phyloP scores from a whole-genome alignment of 1,140 invertebrate genomes.

The Euwallacea similis region DNA sequence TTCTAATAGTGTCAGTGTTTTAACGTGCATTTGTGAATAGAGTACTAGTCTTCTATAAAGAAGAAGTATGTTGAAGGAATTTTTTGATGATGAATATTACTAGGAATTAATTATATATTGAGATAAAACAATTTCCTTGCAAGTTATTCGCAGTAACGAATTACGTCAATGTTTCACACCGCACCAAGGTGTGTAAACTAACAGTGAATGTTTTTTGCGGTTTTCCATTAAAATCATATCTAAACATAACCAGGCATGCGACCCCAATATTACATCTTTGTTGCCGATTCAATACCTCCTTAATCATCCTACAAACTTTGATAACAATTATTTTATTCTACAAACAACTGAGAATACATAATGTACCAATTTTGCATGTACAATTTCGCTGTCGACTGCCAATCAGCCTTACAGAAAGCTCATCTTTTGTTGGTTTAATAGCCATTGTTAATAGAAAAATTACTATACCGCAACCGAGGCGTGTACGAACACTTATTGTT shows the following conservation, averaged over 20 bases:
- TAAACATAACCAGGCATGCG: background rate
- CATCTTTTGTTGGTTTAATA: background rate
- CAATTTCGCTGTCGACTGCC: no score
- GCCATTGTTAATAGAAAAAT: conserved; percentile 2
- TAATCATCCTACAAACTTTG: no score
- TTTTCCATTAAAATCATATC: conserved; percentile 12
- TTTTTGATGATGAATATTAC: background rate
- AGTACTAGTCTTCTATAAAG: background rate
- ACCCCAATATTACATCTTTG: no score
- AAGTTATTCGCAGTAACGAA: background rate
- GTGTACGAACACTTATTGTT: conserved; percentile 1
- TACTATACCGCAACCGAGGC: background rate
- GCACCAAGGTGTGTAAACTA: conserved; percentile 7
- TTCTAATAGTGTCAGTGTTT: background rate
- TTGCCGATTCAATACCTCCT: no score
- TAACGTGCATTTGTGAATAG: background rate
- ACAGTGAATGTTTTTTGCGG: background rate
- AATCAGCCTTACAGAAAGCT: no score
- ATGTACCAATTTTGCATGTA: no score
- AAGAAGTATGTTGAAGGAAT: background rate
- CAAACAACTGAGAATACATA: no score
- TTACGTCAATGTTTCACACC: background rate
- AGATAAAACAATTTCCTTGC: background rate
- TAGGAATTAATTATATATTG: background rate
- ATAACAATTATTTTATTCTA: no score